Percentiles rank a stretch among this genome's conserved stretches.
These are phyloP conservation scores for Pycnonotus jocosus DNA, from an alignment of 2,113 vertebrate genomes.

Conservation along the genomic window DNA sequence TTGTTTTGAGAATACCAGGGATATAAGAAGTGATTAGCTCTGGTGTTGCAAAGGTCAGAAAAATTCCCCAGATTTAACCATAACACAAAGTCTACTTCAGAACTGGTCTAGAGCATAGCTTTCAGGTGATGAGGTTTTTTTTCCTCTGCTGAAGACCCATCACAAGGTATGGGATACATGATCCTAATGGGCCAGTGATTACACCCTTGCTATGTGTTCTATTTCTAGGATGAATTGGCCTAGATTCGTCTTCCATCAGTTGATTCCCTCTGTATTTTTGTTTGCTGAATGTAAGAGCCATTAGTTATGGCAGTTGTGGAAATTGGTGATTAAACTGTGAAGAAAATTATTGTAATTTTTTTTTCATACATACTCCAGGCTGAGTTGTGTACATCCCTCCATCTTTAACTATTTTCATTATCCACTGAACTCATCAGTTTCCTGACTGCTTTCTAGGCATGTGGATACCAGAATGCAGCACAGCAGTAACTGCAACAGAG, in stretches of 20 bases:
- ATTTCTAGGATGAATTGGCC: not conserved
- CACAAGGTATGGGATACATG: accelerated
- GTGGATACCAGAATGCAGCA: not conserved
- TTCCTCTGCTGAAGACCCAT: not conserved
- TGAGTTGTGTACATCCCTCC: not conserved
- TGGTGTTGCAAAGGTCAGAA: not conserved
- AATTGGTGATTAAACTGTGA: not conserved
- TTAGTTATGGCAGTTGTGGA: not conserved
- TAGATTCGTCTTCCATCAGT: not conserved
- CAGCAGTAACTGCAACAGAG: not conserved
- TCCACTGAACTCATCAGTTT: not conserved
- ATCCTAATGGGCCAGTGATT: not conserved
- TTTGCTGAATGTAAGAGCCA: not conserved
- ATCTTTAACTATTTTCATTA: not conserved
- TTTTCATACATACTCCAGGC: not conserved
- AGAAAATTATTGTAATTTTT: not conserved
- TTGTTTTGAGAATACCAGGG: not conserved
- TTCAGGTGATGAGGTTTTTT: not conserved
- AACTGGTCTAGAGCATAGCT: not conserved
- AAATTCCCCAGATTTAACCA: not conserved
- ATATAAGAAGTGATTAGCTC: not conserved
- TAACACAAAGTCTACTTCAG: not conserved
- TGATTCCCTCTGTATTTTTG: not conserved
- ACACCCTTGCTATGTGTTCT: not conserved
- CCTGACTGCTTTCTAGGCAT: not conserved